Percentiles rank a stretch among this genome's conserved stretches.
Conservation (phyloP, 2,888 invertebrate genomes). For the Laspeyria flexula region DNA sequence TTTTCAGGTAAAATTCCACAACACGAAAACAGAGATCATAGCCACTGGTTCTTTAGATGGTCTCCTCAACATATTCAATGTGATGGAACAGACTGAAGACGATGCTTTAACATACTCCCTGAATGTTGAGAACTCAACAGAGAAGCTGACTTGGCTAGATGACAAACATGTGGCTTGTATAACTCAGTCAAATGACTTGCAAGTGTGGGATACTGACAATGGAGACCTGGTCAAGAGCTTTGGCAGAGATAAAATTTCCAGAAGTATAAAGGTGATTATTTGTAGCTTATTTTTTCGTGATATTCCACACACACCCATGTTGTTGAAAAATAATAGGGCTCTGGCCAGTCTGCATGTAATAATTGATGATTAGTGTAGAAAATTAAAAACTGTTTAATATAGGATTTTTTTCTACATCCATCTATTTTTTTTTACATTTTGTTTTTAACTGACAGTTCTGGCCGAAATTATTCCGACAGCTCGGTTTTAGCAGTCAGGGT, state of each 20-base stretch:
- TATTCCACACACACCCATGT: too few species aligned
- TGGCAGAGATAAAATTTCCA: conserved; percentile 86
- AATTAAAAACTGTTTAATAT: too few species aligned
- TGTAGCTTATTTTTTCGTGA: too few species aligned
- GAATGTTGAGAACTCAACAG: conserved; percentile 92
- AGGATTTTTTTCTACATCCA: too few species aligned
- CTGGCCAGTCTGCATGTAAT: too few species aligned
- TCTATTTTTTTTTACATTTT: too few species aligned
- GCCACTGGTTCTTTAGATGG: conserved; percentile 94
- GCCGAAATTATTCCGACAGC: too few species aligned
- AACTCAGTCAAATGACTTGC: conserved; percentile 90
- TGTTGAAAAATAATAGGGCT: too few species aligned
- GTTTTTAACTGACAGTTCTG: too few species aligned
- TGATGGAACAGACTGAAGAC: conserved; percentile 90
- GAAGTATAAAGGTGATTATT: conserved; percentile 84
- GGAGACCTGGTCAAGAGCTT: conserved; percentile 87
- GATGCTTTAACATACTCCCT: conserved; percentile 92
- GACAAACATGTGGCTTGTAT: conserved; percentile 85
- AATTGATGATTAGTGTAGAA: too few species aligned
- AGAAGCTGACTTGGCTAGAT: conserved; percentile 86
- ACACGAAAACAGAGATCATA: conserved; percentile 87
- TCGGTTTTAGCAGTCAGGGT: too few species aligned
- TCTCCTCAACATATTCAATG: conserved; percentile 93
- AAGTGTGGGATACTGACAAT: conserved; percentile 88
- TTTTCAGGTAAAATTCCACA: conserved; percentile 89